Conservation (phyloP, 2,888 invertebrate genomes). For the Rhingia campestris region DNA sequence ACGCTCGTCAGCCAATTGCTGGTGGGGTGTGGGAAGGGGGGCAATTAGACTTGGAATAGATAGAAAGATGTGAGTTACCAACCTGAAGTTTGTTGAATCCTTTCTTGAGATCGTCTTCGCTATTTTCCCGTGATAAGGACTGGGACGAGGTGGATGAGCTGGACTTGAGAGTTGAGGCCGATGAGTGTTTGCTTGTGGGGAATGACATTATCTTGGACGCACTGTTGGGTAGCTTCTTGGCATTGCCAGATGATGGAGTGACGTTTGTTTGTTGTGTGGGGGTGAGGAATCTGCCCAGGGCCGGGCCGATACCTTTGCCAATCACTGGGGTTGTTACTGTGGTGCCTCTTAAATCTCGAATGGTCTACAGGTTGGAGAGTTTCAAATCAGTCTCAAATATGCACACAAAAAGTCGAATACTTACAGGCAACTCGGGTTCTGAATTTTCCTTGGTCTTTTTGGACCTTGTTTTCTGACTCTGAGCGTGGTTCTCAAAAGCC, state of each 20-base stretch:
- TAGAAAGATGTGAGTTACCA: not conserved
- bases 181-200: constrained; percentile 74
- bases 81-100: constrained; percentile 76
- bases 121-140: constrained; percentile 80
- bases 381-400: not conserved
- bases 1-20: constrained; percentile 80
- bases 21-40: not conserved
- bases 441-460: constrained; percentile 79
- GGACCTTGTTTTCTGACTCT: constrained; percentile 75
- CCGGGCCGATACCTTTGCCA: constrained; percentile 77
- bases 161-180: constrained; percentile 75
- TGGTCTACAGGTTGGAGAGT: constrained; percentile 4
- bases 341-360: constrained; percentile 55
- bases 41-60: not conserved
- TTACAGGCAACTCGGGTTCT: constrained; percentile 76
- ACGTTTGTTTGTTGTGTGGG: constrained; percentile 79
- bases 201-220: constrained; percentile 79
- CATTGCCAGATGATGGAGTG: constrained; percentile 72
- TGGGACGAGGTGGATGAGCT: constrained; percentile 76
- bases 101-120: constrained; percentile 80
- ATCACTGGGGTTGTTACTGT: constrained; percentile 78
- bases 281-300: constrained; percentile 79
- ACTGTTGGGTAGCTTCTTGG: constrained; percentile 79
- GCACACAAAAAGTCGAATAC: constrained; percentile 19
- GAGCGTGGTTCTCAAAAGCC: constrained; percentile 84